A percentile compares a stretch with the other conserved stretches of the same genome.
phyloP scores from a whole-genome alignment of 2,113 vertebrate genomes.

The Nesogale talazaci region DNA sequence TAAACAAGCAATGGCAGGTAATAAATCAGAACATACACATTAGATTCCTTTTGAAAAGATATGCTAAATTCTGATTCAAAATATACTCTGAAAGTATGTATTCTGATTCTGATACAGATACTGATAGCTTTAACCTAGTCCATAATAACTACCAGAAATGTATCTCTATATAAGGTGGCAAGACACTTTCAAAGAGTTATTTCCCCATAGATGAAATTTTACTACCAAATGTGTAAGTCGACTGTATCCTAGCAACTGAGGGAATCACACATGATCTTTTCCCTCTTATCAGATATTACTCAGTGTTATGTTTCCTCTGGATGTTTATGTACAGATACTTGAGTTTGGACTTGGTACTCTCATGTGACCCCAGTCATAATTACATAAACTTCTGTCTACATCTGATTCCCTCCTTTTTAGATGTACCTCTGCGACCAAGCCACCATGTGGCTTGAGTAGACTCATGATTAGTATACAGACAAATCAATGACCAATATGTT shows the following conservation, averaged over 20 bases:
- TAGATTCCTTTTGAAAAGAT: constrained; percentile 34
- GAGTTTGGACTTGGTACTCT: accelerated
- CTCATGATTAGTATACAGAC: no score
- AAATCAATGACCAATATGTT: no score
- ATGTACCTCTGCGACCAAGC: no score
- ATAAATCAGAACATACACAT: constrained; percentile 37
- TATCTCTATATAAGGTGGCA: not conserved
- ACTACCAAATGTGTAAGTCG: accelerated
- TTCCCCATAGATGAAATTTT: not conserved
- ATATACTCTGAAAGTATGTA: not conserved
- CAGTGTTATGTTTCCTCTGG: not conserved
- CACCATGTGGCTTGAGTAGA: no score
- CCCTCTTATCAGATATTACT: not conserved
- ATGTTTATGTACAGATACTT: no score
- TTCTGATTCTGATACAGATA: not conserved
- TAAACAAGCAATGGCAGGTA: not conserved
- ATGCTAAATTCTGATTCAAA: not conserved
- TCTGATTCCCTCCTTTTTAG: no score
- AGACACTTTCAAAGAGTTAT: not conserved
- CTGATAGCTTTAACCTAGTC: not conserved
- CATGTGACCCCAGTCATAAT: no score
- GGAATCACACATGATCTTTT: accelerated
- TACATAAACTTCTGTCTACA: no score
- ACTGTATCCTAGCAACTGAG: accelerated
- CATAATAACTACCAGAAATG: not conserved